Percentiles rank a stretch among this genome's conserved stretches.
Evolutionary conservation across 2,113 vertebrate genomes (phyloP).

Genomic region (Daphoenositta chrysoptera): DNA sequence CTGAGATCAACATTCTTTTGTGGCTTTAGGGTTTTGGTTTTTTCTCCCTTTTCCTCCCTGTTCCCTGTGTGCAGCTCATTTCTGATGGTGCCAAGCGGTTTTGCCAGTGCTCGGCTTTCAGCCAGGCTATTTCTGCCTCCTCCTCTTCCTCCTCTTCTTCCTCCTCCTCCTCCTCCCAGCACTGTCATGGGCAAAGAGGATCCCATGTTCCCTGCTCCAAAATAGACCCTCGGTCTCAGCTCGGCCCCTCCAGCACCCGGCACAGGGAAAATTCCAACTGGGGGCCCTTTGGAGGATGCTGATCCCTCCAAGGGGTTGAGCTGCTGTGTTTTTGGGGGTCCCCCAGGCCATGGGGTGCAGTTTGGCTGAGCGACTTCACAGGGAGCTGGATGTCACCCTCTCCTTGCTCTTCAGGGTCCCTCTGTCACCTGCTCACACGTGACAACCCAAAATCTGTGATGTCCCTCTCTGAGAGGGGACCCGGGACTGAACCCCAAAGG

Average conservation of each 20-base stretch:
- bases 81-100: background rate
- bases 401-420: accelerated
- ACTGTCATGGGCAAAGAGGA: background rate
- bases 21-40: background rate
- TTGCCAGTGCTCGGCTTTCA: background rate
- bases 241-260: accelerated
- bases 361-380: accelerated
- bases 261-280: accelerated
- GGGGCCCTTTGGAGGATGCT: background rate
- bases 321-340: background rate
- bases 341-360: accelerated
- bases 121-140: background rate
- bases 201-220: background rate
- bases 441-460: background rate
- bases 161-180: background rate
- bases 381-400: background rate
- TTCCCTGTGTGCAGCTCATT: background rate
- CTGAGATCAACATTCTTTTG: background rate
- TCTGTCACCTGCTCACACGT: accelerated
- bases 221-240: background rate
- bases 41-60: background rate
- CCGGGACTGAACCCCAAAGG: background rate
- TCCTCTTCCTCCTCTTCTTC: background rate
- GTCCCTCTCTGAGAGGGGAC: background rate
- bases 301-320: accelerated